Conservation (phyloP, 2,797 vertebrate species). For the Nannoperca obscura region DNA sequence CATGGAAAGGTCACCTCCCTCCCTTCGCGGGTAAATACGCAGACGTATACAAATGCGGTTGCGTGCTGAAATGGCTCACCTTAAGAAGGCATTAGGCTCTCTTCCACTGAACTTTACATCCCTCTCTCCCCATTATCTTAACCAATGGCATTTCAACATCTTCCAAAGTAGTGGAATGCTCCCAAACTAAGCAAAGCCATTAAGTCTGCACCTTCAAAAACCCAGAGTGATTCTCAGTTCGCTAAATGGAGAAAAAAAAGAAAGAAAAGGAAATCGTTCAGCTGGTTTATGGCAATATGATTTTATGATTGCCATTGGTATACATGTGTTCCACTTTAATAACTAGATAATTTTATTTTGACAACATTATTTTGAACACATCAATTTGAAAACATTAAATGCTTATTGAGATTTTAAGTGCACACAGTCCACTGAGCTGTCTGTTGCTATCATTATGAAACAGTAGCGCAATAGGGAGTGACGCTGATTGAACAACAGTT, state of each 20-base stretch:
- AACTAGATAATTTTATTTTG: background rate
- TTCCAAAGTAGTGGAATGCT: slow-evolving; percentile 60
- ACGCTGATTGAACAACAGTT: slow-evolving; percentile 76
- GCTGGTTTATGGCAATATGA: slow-evolving; percentile 1
- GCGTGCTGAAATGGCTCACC: slow-evolving; percentile 85
- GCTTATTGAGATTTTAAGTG: slow-evolving; percentile 25
- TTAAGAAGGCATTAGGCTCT: slow-evolving; percentile 87
- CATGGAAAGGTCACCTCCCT: slow-evolving; percentile 88
- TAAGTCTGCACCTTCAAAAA: slow-evolving; percentile 39
- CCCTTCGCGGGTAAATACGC: slow-evolving; percentile 86
- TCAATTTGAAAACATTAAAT: slow-evolving; percentile 19
- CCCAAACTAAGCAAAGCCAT: slow-evolving; percentile 59
- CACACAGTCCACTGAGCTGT: slow-evolving; percentile 42
- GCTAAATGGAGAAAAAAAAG: background rate
- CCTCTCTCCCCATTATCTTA: slow-evolving; percentile 78
- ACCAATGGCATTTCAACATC: slow-evolving; percentile 81
- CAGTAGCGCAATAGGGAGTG: slow-evolving; percentile 54
- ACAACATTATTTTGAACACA: slow-evolving; percentile 7
- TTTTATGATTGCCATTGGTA: slow-evolving; percentile 13
- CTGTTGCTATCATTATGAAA: slow-evolving; percentile 51
- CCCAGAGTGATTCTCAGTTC: slow-evolving; percentile 40
- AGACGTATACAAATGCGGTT: slow-evolving; percentile 86
- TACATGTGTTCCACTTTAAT: background rate
- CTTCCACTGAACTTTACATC: slow-evolving; percentile 82
- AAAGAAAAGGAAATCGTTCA: background rate